These are phyloP conservation scores for Acromyrmex echinatior DNA, from an alignment of 1,140 invertebrate genomes.

Conservation along the genomic window DNA sequence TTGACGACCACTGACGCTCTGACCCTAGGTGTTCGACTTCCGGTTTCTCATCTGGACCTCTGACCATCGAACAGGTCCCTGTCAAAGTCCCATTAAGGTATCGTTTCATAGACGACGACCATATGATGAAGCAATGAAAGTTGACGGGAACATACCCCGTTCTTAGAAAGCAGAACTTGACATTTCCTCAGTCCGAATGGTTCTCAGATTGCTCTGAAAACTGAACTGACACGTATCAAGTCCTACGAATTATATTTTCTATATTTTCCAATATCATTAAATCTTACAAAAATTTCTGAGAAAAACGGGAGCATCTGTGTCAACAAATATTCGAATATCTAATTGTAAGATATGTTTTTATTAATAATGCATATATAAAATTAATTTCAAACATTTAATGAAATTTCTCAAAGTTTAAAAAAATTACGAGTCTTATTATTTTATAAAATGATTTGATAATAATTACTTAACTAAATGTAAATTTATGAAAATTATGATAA, in stretches of 20 bases:
- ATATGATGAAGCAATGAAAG: slow-evolving; percentile 55
- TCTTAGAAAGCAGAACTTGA: slow-evolving; percentile 18
- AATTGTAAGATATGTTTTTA: neutral
- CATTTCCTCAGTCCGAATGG: neutral
- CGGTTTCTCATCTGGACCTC: slow-evolving; percentile 81
- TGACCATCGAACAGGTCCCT: slow-evolving; percentile 80
- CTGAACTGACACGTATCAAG: neutral
- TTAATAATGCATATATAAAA: neutral
- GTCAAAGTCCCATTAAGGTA: slow-evolving; percentile 73
- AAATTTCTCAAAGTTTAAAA: neutral
- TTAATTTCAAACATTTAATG: slow-evolving; percentile 11
- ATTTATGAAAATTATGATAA: neutral
- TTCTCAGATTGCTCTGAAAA: neutral
- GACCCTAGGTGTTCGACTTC: slow-evolving; percentile 78
- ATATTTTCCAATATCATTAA: neutral
- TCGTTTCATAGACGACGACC: slow-evolving; percentile 69
- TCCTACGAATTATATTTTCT: neutral
- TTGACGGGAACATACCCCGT: slow-evolving; percentile 15
- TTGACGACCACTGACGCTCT: slow-evolving; percentile 75
- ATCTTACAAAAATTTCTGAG: neutral
- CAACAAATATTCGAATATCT: neutral
- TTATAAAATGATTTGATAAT: slow-evolving; percentile 13
- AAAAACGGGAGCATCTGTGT: neutral
- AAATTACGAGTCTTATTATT: neutral
- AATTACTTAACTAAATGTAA: neutral